Base-by-base conservation (phyloP, 2,888 invertebrate genomes). In the Nemapogon koenigi region DNA sequence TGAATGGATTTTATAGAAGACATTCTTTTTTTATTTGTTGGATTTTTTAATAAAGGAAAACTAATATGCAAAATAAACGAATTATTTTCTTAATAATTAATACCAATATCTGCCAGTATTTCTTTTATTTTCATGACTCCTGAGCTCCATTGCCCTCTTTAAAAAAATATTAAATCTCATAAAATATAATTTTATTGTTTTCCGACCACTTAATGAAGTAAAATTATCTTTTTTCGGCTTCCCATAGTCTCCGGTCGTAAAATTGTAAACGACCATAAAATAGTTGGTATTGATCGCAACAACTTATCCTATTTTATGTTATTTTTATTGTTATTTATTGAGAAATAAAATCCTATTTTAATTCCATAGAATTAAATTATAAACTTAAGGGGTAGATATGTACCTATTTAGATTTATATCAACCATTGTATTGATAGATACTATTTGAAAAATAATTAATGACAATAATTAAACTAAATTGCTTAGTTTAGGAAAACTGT, bases 301-400 rank as follows among this genome's bases (percentile, higher is more conserved):
- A 58, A 57, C 68, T 59, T 70, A 62, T 69, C 66, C 72, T 75
- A 75, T 75, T 76, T 75, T 65, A 76, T 71, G 67, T 60, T 59
- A 52, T 65, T 78, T 76, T 75, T 75, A 75, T 70, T 63, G 72
- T 73, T 73, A 75, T 78, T 78, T 73, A 75, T 76, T 54, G 67
- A 49, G 56, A 46, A 64, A 71, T 73, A 73, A 76, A 76, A 72
- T 52, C 45, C 17, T 25, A 35, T 35, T 27, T 8, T 15, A 28
- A 28, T 13, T 13, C 16, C 4, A 37, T 37, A 27, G 27, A 17
- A 18, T 37, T 13, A 27, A 35, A 28, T 17, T 37, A 25, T 16
- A 25, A 27, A 27, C 26, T 27, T 26, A 37, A 37, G 14, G 16
- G 11, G 17, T 27, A 37, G 27, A 37, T 37, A n/a, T n/a, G n/a